Evolutionary conservation across 2,797 vertebrate genomes (phyloP).

Genomic region (Protonibea diacanthus): DNA sequence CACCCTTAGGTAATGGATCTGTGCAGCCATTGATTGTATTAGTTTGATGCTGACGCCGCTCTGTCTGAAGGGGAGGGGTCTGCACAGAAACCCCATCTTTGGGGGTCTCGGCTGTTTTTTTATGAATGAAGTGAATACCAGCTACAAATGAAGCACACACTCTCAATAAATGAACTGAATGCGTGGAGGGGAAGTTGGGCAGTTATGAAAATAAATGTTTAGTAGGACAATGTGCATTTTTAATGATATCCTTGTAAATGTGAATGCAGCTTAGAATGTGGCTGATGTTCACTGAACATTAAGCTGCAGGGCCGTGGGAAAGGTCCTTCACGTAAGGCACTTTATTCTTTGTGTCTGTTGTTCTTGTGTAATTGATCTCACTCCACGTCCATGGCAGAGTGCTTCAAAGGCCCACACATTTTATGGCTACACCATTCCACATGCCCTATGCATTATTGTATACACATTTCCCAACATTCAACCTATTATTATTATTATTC

Average conservation of each 20-base stretch:
- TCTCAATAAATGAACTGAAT: slow-evolving; percentile 64
- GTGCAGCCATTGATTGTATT: slow-evolving; percentile 79
- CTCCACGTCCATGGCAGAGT: slow-evolving; percentile 80
- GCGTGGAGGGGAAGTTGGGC: slow-evolving; percentile 11
- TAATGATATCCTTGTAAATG: neutral
- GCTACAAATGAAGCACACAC: slow-evolving; percentile 75
- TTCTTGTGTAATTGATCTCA: slow-evolving; percentile 90
- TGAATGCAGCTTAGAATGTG: neutral
- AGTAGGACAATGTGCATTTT: slow-evolving; percentile 4
- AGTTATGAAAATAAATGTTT: slow-evolving; percentile 17
- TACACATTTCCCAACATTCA: neutral
- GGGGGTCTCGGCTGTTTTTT: slow-evolving; percentile 78
- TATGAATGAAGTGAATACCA: slow-evolving; percentile 85
- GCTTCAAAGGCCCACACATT: slow-evolving; percentile 87
- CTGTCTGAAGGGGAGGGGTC: slow-evolving; percentile 87
- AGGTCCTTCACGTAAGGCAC: slow-evolving; percentile 86
- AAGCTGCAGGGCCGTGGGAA: slow-evolving; percentile 88
- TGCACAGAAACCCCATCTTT: slow-evolving; percentile 70
- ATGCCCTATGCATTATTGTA: neutral
- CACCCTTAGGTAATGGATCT: slow-evolving; percentile 77
- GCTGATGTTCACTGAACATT: slow-evolving; percentile 26
- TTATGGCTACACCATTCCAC: slow-evolving; percentile 8
- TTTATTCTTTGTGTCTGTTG: slow-evolving; percentile 86
- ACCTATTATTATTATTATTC: too few species aligned
- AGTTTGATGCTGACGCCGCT: slow-evolving; percentile 86